Evolutionary conservation across 2,888 invertebrate species (phyloP), one percentile per base, ranked within the genome.

Genomic region (Exocentrus adspersus): DNA sequence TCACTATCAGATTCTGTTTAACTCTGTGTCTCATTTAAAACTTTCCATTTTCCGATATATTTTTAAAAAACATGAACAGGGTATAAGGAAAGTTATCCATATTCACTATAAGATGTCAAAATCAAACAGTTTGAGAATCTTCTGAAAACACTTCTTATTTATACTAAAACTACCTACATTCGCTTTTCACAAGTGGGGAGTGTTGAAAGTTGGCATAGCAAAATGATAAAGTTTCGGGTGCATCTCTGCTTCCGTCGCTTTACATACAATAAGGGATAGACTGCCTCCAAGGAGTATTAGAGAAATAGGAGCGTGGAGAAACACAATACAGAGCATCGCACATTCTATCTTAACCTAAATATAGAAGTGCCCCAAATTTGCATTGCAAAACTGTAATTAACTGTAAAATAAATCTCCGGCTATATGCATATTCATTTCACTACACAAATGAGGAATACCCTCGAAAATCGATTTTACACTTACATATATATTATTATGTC

Each of bases 321-420:
- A 68, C 50, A 69, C 69, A 67, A 64, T 67, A 70, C 70, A 67
- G 66, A 65, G 72, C 57, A 56, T 7, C 4, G 37, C 37, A 50
- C 69, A 64, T 64, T 72, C 69, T 72, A 75, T 76, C 75, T 78
- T 75, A 78, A 75, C 75, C 78, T 78, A 79, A 78, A 79, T 80
- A 79, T 77, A 79, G 78, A 73, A 77, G 77, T 75, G 73, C 75
- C 70, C 66, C 65, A 72, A 75, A 80, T 80, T 79, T 80, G 79
- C 77, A 80, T 78, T 80, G 79, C 80, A 80, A 80, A 80, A 78
- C 72, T 75, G 77, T 79, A 79, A 78, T 80, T 80, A 79, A 79
- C 78, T 76, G 77, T 75, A 77, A 76, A 79, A 79, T 79, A 80
- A 80, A 79, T 77, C 77, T 77, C 70, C 71, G 65, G 69, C 67